Evolutionary conservation across 2,797 vertebrate genomes (phyloP), one percentile per base, ranked within the genome.

Genomic region (Argya squamiceps): DNA sequence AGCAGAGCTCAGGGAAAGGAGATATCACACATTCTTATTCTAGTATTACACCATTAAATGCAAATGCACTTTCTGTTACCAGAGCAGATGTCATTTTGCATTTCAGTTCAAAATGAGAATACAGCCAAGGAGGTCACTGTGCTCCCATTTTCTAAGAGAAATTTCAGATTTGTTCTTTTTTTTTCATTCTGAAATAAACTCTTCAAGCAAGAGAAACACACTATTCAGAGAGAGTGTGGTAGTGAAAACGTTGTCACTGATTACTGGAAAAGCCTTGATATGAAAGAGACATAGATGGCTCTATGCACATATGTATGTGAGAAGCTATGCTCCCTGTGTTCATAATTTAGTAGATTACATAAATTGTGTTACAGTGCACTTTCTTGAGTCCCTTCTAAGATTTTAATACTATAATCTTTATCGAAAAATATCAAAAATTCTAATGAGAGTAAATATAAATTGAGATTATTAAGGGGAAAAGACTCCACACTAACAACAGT

Each of bases 401-500:
- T 70, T 67, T 83, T 47, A 70, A 56, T 3, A 12, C 5, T 24
- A 4, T 10, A 44, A 60, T 53, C 4, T 46, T 59, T 44, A 62
- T 34, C 9, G 36, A 90, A 69, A 64, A 37, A 18, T 5, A 34
- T 5, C 0, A 55, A 21, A 47, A 55, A 84, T 63, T 92, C 16
- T 36, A 80, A 70, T 27, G 4, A 80, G 9, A 7, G 1, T 74
- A 86, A 81, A 44, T 56, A 81, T 37, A 52, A 80, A 53, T 37
- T 21, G 15, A 70, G 4, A 52, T 65, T 58, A 59, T 37, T 43
- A 26, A 6, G 4, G 24, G 1, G 2, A 2, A 39, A 41, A 39
- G 46, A 2, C 0, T 18, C 8, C 15, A 50, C 12, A 7, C 6
- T 8, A 56, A 19, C 5, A 37, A 44, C 6, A 30, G 2, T n/a